Base-by-base conservation (phyloP, 2,797 vertebrate genomes). In the Lepidocolaptes lacrymiger region DNA sequence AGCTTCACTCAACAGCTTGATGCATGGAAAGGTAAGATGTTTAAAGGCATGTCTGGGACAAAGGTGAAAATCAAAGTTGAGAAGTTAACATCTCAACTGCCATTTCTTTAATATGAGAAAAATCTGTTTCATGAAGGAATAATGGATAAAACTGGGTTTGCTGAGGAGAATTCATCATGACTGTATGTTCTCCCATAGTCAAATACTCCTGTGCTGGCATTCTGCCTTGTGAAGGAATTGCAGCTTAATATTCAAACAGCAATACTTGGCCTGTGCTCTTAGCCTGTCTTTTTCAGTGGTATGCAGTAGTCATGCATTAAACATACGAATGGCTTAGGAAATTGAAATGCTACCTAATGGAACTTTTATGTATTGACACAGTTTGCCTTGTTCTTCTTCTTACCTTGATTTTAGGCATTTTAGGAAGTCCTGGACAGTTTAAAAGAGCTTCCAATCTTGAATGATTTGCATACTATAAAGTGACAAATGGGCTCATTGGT, bases 11-110 rank as follows among this genome's bases (percentile, higher is more conserved):
- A 81, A 26, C 14, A 77, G 12, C 12, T 77, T 76, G 39, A 88
- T 34, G 6, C 12, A 86, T 30, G 43, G 21, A 91, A 76, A 48
- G 43, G 9, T 18, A 88, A 72, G 36, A 81, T 81, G 84, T 94
- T 52, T 54, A 80, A 94, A 91, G 52, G 52, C 8, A 56, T 46
- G 13, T 0, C 11, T 24, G 28, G 24, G 15, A 67, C 32, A 91
- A 68, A 89, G n/a, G 30, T 79, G 52, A 89, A 94, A 95, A 91
- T 73, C 48, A 75, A 84, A 84, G 17, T 10, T 64, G 62, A 76
- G 87, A 84, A 71, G 12, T 71, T 82, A 79, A 39, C 2, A 0
- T 80, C 26, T 80, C 37, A 90, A 44, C 17, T 58, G 3, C 26
- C 19, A 7, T 54, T 83, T 92, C 55, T 83, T 85, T 20, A 75